Percentiles rank a stretch among this genome's conserved stretches.
Conservation (phyloP, 35 echinoderm and acorn worm species). For the Eucidaris tribuloides region DNA sequence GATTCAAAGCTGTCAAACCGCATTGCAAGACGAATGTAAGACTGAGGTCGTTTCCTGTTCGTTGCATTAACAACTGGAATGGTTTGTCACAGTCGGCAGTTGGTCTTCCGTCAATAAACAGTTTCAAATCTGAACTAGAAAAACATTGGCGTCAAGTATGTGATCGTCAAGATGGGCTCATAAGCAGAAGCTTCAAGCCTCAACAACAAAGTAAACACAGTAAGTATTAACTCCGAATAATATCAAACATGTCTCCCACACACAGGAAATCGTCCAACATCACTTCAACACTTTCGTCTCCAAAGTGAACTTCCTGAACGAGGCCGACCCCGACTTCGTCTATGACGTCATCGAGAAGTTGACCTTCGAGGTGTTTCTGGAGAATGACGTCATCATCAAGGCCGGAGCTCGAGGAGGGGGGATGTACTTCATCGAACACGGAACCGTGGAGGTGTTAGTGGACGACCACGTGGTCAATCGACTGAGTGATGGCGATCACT, state of each 20-base stretch:
- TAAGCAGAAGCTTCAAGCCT: too few relatives aligned
- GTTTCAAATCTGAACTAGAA: too few relatives aligned
- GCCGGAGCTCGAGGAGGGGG: constrained; percentile 61
- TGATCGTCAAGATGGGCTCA: too few relatives aligned
- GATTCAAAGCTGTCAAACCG: too few relatives aligned
- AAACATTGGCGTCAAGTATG: too few relatives aligned
- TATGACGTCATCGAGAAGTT: constrained; percentile 89
- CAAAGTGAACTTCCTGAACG: constrained; percentile 89
- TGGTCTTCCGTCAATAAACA: too few relatives aligned
- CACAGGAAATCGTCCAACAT: constrained; percentile 77
- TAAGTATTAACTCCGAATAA: not conserved
- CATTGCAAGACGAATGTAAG: too few relatives aligned
- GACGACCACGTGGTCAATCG: constrained; percentile 44
- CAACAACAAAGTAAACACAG: too few relatives aligned
- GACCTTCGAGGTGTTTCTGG: constrained; percentile 84
- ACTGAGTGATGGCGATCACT: constrained; percentile 86
- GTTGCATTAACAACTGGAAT: too few relatives aligned
- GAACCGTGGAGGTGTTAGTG: constrained; percentile 73
- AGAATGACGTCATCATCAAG: constrained; percentile 81
- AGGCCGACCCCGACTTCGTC: constrained; percentile 77
- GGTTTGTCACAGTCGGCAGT: too few relatives aligned
- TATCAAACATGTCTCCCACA: not conserved
- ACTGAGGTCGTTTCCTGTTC: too few relatives aligned
- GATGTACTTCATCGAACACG: constrained; percentile 98
- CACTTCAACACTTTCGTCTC: constrained; percentile 59